Evolutionary conservation across 2,888 invertebrate species (phyloP), one percentile per base, ranked within the genome.

Genomic region (Cecidostiba fungosa): DNA sequence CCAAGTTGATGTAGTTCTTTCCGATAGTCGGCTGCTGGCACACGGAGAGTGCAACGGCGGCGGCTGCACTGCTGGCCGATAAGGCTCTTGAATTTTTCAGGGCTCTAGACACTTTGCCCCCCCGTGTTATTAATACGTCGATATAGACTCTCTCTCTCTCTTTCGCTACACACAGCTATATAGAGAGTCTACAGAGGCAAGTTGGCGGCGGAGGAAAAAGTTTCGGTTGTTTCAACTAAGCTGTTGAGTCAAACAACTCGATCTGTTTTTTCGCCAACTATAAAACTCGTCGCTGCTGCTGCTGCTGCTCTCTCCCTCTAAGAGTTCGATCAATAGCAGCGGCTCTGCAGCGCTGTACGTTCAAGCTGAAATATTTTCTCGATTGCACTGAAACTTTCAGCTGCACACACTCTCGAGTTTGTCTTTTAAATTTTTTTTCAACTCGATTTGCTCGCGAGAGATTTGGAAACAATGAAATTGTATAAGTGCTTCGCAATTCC

Each of bases 341-440:
- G 39, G 39, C 39, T 12, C 39, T 10, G 39, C 39, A 10, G 39
- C 39, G 10, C 39, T 43, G 39, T 43, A 43, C 39, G 39, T 12
- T 6, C 29, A 14, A 29, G 62, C 62, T 66, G 29, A 66, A 66
- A 66, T 66, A 66, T 29, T 29, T 66, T 29, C 29, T 14, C 62
- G 62, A 66, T 66, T 14, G 62, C 29, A 66, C 62, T 66, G 8
- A 66, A 66, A 66, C 12, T 66, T 66, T 85, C 87, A 89, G 54
- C n/a, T 90, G 90, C 90, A 91, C 54, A n/a, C n/a, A n/a, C n/a
- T n/a, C n/a, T 59, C 19, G 29, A 66, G 29, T 66, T 66, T 29
- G 62, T 66, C 26, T 29, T 66, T 66, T 26, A 8, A 66, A 66
- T 26, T 66, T 26, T 66, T 62, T 8, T 59, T n/a, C 50, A 59